Percentiles rank a stretch among this genome's conserved stretches.
These are phyloP conservation scores for Epiblema foenella DNA, from an alignment of 2,888 invertebrate species.

Conservation along the genomic window DNA sequence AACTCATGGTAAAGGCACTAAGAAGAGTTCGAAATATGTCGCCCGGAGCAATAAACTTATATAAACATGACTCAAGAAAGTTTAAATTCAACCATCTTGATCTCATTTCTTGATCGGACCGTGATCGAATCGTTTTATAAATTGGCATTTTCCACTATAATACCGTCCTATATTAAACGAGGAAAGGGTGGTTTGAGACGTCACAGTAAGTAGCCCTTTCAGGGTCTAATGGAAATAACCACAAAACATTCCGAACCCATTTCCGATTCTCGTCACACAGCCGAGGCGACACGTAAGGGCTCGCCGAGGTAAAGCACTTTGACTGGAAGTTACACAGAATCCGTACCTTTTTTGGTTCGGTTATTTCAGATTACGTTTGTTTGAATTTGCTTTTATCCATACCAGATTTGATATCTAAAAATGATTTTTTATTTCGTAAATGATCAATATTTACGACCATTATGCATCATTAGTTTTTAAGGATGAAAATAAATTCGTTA, in stretches of 20 bases:
- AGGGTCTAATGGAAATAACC: constrained; percentile 79
- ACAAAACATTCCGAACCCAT: constrained; percentile 77
- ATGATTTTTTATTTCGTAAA: no score
- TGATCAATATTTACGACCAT: no score
- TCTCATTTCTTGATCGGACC: constrained; percentile 11
- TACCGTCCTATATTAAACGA: constrained; percentile 56
- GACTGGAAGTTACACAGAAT: constrained; percentile 42
- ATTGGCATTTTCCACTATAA: constrained; percentile 42
- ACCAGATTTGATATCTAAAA: background rate
- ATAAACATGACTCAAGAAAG: no score
- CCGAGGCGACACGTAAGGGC: constrained; percentile 69
- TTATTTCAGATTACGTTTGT: constrained; percentile 33
- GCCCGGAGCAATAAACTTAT: no score
- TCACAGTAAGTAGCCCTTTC: constrained; percentile 72
- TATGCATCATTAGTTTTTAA: no score
- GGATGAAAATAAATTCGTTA: no score
- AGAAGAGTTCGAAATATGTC: no score
- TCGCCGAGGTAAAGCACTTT: constrained; percentile 55
- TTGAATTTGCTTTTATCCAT: constrained; percentile 9
- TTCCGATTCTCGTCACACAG: constrained; percentile 79
- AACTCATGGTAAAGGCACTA: no score
- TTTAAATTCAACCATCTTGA: no score
- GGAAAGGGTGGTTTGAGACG: constrained; percentile 71
- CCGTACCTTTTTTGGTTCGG: constrained; percentile 35
- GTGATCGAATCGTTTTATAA: constrained; percentile 33